Evolutionary conservation across 35 echinoderm and acorn worm genomes (phyloP), one percentile per base, ranked within the genome.

Genomic region (Patiria miniata): DNA sequence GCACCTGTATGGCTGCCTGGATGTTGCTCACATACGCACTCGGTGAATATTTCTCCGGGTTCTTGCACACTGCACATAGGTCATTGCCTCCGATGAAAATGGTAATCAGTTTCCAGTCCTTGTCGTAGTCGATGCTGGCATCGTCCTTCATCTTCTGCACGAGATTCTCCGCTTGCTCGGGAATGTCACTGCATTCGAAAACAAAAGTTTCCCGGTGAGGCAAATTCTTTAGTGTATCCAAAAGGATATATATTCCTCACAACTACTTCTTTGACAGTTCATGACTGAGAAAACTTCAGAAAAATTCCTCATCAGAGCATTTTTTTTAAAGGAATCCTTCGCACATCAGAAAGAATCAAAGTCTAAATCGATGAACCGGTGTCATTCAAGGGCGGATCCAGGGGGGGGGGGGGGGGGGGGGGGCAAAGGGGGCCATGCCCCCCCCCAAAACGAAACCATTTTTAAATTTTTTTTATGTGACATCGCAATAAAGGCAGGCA

Each of bases 51-150:
- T 61, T 56, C 4, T 65, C 58, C 17, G 77, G 32, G 33, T 85
- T 39, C 28, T 91, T 65, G 39, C 96, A 94, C 82, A 86, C 94
- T 22, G 58, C 86, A 85, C 92, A 95, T 1, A 99, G 78, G 61
- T 99, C 96, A 84, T 99, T 99, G 0, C 86, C 89, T 0, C 96
- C 96, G 56, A 99, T 99, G 33, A 99, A 99, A 8, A 99, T 5
- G 1, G 92, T 99, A 1, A 99, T 55, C 17, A 99, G 23, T 61
- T 99, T 99, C 96, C 96, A 99, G 57, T 94, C 96, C 39, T 94
- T 90, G 52, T 99, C 87, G 42, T 79, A 94, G 69, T 99, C 87
- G 19, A 94, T 76, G 17, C 85, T 85, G 2, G 77, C 51, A 26
- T 92, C 86, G 30, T 85, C 80, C 47, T 84, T 77, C 86, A 99